Evolutionary conservation across 2,888 invertebrate genomes (phyloP), one percentile per base, ranked within the genome.

Genomic region (Fissipunctia ypsillon): DNA sequence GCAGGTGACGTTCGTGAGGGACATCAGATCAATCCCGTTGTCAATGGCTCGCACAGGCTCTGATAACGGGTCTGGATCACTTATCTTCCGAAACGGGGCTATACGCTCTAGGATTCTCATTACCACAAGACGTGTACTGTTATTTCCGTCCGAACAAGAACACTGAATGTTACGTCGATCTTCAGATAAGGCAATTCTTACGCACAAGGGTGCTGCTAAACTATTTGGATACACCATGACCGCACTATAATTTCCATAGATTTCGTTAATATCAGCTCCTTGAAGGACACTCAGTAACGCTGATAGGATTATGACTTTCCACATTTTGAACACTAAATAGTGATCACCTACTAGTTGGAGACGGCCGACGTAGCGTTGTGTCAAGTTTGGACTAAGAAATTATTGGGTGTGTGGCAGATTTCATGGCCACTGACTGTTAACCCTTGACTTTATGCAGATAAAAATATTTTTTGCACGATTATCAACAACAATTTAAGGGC

Each of bases 1-100:
- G 5, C 76, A 68, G 31, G 68, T 76, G 38, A 75, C 76, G 25
- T 76, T 76, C 60, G 6, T 41, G 5, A 75, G 66, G 10, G 41
- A 16, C 5, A 35, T 0, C 14, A 60, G 0, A 52, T 75, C 31
- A 60, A 41, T 31, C 5, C 0, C 38, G 12, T 60, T 68, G 52
- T 75, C 69, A 19, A 76, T 25, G 2, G 16, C 45, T 16, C 60
- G 25, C 14, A 75, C 1, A 16, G 76, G 60, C 9, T 38, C 52
- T 38, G 38, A 7, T 25, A 16, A 16, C 2, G 56, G 12, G 0
- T 1, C 12, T 25, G 38, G 28, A 3, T 52, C 7, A 12, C 5
- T 48, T 22, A 64, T 56, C 22, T 19, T 7, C 10, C 1, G 9
- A n/a, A n/a, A 16, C 0, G 50, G n/a, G 2, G 45, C 28, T 6